Evolutionary conservation across 2,797 vertebrate species (phyloP).

Genomic region (Ctenopoma multispine): DNA sequence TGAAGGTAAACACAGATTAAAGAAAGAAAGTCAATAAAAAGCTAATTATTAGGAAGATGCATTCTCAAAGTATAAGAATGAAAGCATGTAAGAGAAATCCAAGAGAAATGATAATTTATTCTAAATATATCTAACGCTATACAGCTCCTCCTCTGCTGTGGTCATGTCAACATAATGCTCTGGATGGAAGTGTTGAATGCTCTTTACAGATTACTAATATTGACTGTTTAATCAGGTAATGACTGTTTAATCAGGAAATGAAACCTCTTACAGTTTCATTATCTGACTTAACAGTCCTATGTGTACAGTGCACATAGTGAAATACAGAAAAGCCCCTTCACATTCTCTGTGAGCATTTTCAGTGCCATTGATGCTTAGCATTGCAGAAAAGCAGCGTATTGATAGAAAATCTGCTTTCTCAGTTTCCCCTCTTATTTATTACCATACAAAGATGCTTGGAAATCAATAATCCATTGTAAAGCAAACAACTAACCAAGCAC

Average conservation of each 20-base stretch:
- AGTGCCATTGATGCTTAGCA: not conserved
- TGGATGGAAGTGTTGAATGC: not conserved
- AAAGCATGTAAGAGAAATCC: not conserved
- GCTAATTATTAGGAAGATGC: not conserved
- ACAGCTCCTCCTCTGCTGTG: too few species aligned
- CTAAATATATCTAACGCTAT: not conserved
- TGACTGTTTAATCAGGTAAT: not conserved
- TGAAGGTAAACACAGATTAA: not conserved
- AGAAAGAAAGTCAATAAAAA: not conserved
- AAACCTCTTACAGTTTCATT: not conserved
- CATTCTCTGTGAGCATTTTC: not conserved
- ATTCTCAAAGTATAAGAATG: not conserved
- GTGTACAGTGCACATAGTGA: not conserved
- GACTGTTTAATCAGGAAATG: not conserved
- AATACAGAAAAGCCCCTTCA: not conserved
- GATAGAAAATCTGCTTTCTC: not conserved
- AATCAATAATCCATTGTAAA: not conserved
- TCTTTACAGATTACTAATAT: too few species aligned
- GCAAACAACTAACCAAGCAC: constrained; percentile 5
- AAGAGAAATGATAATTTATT: not conserved
- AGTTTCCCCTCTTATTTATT: constrained; percentile 3
- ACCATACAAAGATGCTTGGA: not conserved
- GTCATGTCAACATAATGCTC: not conserved
- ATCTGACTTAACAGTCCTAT: not conserved
- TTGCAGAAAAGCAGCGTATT: not conserved